Conservation (phyloP, 2,888 invertebrate species). For the Cheilosia vulpina region DNA sequence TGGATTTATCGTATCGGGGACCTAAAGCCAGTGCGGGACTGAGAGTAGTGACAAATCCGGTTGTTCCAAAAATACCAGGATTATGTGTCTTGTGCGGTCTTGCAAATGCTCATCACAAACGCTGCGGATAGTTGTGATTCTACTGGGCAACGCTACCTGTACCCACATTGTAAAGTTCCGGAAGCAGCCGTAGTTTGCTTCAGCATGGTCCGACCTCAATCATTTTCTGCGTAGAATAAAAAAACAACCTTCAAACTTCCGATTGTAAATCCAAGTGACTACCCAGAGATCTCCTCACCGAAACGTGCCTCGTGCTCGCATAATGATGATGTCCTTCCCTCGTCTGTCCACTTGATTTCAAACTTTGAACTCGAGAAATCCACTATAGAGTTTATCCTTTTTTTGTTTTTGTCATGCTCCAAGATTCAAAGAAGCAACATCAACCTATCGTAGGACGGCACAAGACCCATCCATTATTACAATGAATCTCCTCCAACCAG, state of each 20-base stretch:
- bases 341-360: conserved; percentile 65
- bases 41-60: conserved; percentile 22
- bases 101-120: conserved; percentile 41
- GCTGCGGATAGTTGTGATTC: conserved; percentile 17
- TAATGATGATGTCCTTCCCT: conserved; percentile 67
- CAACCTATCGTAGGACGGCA: conserved; percentile 47
- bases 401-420: conserved; percentile 8
- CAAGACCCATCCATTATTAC: conserved; percentile 57
- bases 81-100: conserved; percentile 38
- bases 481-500: conserved; percentile 62
- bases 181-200: not conserved
- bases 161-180: not conserved
- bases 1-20: conserved; percentile 56
- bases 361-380: conserved; percentile 69
- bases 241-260: conserved; percentile 37
- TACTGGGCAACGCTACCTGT: not conserved
- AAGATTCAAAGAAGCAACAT: conserved; percentile 55
- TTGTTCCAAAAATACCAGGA: conserved; percentile 46
- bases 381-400: conserved; percentile 61
- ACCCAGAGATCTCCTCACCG: conserved; percentile 41
- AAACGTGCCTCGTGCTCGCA: conserved; percentile 56
- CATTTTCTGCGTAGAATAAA: conserved; percentile 17
- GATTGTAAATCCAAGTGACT: conserved; percentile 56
- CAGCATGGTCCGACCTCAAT: conserved; percentile 16
- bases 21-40: conserved; percentile 3